A percentile compares a stretch with the other conserved stretches of the same genome.
phyloP scores from a whole-genome alignment of 2,113 vertebrate species.

The Dendrocopos noguchii region DNA sequence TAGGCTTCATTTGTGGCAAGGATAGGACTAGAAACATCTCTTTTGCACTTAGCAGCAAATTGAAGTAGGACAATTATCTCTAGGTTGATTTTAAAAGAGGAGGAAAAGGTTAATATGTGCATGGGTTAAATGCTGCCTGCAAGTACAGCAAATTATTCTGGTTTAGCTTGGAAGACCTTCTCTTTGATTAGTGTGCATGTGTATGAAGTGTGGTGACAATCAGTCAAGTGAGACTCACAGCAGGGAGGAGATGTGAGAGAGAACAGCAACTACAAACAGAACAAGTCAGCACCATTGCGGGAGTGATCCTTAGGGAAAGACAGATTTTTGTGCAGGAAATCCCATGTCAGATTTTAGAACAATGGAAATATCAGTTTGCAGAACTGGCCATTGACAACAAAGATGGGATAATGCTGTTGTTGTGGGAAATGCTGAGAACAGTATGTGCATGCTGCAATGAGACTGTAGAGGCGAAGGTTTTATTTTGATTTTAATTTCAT shows the following conservation, averaged over 20 bases:
- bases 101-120: neutral
- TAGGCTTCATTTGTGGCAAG: neutral
- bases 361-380: neutral
- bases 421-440: neutral
- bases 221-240: neutral
- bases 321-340: neutral
- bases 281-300: no score
- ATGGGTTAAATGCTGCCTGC: neutral
- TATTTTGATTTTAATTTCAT: conserved; percentile 1
- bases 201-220: neutral
- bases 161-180: conserved; percentile 14
- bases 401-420: neutral
- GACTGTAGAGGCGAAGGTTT: neutral
- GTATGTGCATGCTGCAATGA: neutral
- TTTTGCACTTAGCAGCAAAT: neutral
- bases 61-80: neutral
- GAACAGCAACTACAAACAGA: neutral
- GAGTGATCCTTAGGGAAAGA: neutral
- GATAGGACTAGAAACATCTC: neutral
- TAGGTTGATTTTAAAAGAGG: neutral
- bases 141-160: neutral
- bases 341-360: neutral
- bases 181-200: neutral
- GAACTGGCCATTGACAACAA: neutral
- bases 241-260: neutral